Percentiles rank a stretch among this genome's conserved stretches.
These are phyloP conservation scores for Odocoileus virginianus DNA, from an alignment of 2,113 vertebrate species.

Conservation along the genomic window DNA sequence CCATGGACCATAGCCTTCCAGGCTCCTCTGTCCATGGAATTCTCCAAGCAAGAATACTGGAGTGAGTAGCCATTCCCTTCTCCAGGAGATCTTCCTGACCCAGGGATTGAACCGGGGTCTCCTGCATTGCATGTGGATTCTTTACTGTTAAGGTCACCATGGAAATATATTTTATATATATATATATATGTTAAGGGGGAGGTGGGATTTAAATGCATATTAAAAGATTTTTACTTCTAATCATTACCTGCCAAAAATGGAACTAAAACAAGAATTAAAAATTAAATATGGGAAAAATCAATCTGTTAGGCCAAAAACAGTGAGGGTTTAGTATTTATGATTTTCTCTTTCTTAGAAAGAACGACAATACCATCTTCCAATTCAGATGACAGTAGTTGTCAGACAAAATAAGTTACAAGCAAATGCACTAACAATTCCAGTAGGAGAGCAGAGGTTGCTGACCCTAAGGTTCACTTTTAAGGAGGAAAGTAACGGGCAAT, in stretches of 20 bases:
- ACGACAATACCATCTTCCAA: not conserved
- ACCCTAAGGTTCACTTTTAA: not conserved
- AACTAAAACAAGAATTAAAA: not conserved
- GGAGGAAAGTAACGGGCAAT: not conserved
- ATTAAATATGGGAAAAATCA: not conserved
- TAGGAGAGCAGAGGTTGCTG: not conserved
- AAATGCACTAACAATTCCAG: constrained; percentile 22
- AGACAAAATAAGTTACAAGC: not conserved
- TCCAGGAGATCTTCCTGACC: not conserved
- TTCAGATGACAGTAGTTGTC: not conserved
- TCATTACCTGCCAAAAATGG: not conserved
- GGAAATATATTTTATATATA: not conserved
- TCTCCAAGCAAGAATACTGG: not conserved
- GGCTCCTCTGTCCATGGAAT: not conserved
- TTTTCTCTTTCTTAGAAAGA: not conserved
- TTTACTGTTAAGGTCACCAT: not conserved
- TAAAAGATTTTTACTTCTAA: constrained; percentile 17
- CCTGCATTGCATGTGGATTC: not conserved
- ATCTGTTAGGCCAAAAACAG: not conserved
- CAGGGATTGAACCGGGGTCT: not conserved
- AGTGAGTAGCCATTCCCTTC: not conserved
- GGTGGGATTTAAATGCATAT: not conserved
- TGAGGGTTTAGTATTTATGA: not conserved
- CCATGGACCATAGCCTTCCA: not conserved
- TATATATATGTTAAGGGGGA: not conserved